These are phyloP conservation scores for Pelecanoides urinatrix DNA, from an alignment of 2,113 vertebrate genomes.

Conservation along the genomic window DNA sequence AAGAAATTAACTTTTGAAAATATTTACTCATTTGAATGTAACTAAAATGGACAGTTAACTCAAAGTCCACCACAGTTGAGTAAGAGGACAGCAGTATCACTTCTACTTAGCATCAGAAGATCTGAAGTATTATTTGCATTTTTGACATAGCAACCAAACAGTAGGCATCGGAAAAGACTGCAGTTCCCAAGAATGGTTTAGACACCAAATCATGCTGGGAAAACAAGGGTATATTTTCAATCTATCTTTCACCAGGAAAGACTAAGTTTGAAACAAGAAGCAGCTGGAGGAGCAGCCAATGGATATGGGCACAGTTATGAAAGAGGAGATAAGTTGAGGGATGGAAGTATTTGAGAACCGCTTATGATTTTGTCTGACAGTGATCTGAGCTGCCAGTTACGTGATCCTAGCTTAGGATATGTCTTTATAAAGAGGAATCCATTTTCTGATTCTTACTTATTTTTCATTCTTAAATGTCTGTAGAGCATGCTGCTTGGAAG, in stretches of 20 bases:
- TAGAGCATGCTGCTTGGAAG: not conserved
- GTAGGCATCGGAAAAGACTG: not conserved
- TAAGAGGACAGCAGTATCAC: not conserved
- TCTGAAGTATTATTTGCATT: not conserved
- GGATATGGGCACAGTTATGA: not conserved
- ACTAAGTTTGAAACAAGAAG: not conserved
- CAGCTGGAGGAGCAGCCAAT: fast-evolving
- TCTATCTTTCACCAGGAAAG: not conserved
- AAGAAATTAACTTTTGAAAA: not conserved
- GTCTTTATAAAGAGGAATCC: not conserved
- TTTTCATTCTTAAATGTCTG: not conserved
- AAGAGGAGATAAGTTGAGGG: not conserved
- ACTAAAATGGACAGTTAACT: not conserved
- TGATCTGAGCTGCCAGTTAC: not conserved
- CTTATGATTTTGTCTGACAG: not conserved
- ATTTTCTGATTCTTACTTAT: not conserved
- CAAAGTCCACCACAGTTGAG: not conserved
- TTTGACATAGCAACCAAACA: not conserved
- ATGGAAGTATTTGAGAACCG: not conserved
- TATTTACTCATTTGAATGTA: not conserved
- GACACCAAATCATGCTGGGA: not conserved
- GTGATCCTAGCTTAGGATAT: no score
- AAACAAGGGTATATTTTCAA: not conserved
- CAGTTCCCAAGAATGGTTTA: not conserved
- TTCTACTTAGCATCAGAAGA: not conserved